Conservation (phyloP, 1,140 invertebrate species). For the Hylyphantes graminicola region DNA sequence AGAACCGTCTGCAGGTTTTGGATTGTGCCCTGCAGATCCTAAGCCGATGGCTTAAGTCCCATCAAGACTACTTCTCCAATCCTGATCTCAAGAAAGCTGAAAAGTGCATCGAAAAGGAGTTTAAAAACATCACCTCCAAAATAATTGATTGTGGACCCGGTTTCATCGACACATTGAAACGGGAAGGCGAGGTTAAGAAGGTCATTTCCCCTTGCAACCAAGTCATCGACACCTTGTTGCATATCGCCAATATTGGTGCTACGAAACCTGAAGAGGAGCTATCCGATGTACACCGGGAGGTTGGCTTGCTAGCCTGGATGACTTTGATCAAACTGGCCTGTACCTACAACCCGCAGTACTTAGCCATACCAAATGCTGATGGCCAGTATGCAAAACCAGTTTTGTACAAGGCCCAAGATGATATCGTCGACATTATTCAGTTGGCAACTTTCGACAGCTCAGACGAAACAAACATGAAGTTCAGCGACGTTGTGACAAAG, state of each 20-base stretch:
- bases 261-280: background rate
- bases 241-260: conserved; percentile 6
- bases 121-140: conserved; percentile 5
- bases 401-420: conserved; percentile 29
- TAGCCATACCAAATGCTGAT: conserved; percentile 19
- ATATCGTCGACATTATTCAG: conserved; percentile 25
- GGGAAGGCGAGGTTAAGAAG: background rate
- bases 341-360: conserved; percentile 45
- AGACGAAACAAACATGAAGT: background rate
- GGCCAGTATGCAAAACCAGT: background rate
- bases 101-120: conserved; percentile 19
- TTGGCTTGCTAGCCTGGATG: conserved; percentile 39
- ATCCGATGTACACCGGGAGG: conserved; percentile 3
- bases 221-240: conserved; percentile 37
- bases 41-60: conserved; percentile 23
- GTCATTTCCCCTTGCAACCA: conserved; percentile 38
- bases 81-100: background rate
- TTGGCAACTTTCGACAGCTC: conserved; percentile 7
- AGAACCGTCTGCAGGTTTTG: conserved; percentile 12
- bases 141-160: background rate
- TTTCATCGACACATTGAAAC: conserved; percentile 17
- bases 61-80: conserved; percentile 13
- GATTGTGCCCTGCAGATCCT: conserved; percentile 24
- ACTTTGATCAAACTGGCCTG: conserved; percentile 52
- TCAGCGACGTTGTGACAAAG: background rate